Conservation (phyloP, 1,140 invertebrate genomes). For the Drosophila malerkotliana region DNA sequence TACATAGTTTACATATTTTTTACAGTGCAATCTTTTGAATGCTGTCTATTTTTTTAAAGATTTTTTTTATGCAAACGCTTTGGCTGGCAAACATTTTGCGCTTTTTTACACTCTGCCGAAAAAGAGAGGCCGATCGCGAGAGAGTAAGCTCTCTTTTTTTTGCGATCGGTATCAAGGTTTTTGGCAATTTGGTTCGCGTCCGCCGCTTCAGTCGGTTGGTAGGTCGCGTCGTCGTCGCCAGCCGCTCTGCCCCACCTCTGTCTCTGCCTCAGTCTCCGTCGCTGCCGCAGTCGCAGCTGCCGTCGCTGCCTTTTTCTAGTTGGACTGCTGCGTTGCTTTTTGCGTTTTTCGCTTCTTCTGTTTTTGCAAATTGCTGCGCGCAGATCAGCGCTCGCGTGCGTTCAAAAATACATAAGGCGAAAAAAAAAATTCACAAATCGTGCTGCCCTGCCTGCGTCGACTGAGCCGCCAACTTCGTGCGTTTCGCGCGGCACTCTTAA, state of each 20-base stretch:
- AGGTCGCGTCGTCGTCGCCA: slow-evolving; percentile 74
- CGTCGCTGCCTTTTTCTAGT: slow-evolving; percentile 70
- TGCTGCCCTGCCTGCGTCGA: slow-evolving; percentile 26
- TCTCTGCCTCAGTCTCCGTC: slow-evolving; percentile 13
- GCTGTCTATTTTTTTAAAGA: slow-evolving; percentile 1
- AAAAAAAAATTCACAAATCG: slow-evolving; percentile 48
- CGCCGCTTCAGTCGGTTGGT: slow-evolving; percentile 79
- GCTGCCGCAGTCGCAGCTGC: slow-evolving; percentile 26
- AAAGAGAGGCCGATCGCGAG: background rate
- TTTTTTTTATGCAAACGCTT: slow-evolving; percentile 51
- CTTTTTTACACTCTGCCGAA: slow-evolving; percentile 23
- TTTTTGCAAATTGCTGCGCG: slow-evolving; percentile 72
- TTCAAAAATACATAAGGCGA: slow-evolving; percentile 19
- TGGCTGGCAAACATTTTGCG: slow-evolving; percentile 48
- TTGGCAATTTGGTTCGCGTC: slow-evolving; percentile 83
- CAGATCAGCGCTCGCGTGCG: slow-evolving; percentile 77
- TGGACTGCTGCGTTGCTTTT: slow-evolving; percentile 48
- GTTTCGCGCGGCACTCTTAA: slow-evolving; percentile 80
- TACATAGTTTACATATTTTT: slow-evolving; percentile 1
- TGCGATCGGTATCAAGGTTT: slow-evolving; percentile 84
- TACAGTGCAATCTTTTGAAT: background rate
- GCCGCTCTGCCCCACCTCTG: slow-evolving; percentile 46
- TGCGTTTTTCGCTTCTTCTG: slow-evolving; percentile 44
- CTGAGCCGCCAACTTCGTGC: slow-evolving; percentile 42
- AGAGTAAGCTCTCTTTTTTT: slow-evolving; percentile 39